Base-by-base conservation (phyloP, 2,113 vertebrate genomes). In the Telmatochromis sp. region DNA sequence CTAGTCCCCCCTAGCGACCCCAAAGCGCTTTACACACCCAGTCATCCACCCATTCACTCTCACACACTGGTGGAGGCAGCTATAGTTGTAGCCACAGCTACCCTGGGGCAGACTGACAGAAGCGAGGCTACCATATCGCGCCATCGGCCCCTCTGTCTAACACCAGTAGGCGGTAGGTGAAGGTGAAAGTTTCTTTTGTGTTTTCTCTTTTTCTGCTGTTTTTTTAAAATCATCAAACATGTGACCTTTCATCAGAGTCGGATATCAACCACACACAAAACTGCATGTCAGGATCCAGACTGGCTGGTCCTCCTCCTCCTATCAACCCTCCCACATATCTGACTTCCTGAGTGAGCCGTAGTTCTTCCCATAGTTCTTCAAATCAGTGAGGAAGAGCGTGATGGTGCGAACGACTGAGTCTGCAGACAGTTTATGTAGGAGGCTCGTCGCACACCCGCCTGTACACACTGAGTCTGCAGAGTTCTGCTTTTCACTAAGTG, bases 141-240 rank as follows among this genome's bases (percentile, higher is more conserved):
- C 37, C 9, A 37, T 37, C 9, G 9, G 37, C 4, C 37, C 9
- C 1, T 37, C 2, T 37, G 9, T 0, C 4, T 0, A 37, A 0
- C 4, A 37, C 37, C 37, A 10, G 37, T 10, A 37, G 35, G 9
- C 9, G 1, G 1, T 1, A 37, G 37, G 37, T 37, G 37, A 37
- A 37, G 37, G n/a, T n/a, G n/a, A n/a, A 12, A 40, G 37, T 40
- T 40, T 40, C 37, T 40, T 40, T 40, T 40, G 37, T 40, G 37
- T 40, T 40, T 40, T 40, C 10, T 40, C 37, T 40, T 40, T 40
- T 40, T 40, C 37, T 40, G 37, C 1, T 40, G 4, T 40, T 40
- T 40, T 37, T 10, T 11, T 40, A 10, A 4, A 35, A 40, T 40
- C 5, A 0, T 40, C 37, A 40, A 40, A 40, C 37, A 40, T 0